Evolutionary conservation across 2,797 vertebrate species (phyloP).

Genomic region (Pangasius larnaudii): DNA sequence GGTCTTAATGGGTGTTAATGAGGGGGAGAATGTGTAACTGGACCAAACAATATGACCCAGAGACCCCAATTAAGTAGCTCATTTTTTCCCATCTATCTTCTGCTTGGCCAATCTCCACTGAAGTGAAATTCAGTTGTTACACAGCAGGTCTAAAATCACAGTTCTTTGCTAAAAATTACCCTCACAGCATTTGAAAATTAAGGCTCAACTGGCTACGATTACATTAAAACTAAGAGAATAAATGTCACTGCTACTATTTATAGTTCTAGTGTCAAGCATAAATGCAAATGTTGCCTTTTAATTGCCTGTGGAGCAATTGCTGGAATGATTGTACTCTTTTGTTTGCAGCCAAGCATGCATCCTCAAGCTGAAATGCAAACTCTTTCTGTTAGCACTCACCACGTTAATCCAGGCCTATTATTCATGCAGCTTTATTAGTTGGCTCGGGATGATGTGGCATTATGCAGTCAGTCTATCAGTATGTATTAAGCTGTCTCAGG

Average conservation of each 20-base stretch:
- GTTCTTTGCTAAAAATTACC: neutral
- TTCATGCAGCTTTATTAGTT: slow-evolving; percentile 56
- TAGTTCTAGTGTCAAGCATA: neutral
- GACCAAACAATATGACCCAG: slow-evolving; percentile 74
- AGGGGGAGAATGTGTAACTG: slow-evolving; percentile 75
- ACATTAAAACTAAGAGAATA: neutral
- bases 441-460: slow-evolving; percentile 52
- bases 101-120: slow-evolving; percentile 61
- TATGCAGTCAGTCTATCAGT: slow-evolving; percentile 77
- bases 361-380: slow-evolving; percentile 48
- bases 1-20: slow-evolving; percentile 81
- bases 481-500: slow-evolving; percentile 82
- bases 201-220: slow-evolving; percentile 6
- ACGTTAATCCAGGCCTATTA: slow-evolving; percentile 52
- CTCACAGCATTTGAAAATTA: slow-evolving; percentile 4
- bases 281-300: neutral
- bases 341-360: slow-evolving; percentile 28
- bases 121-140: slow-evolving; percentile 37
- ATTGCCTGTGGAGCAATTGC: neutral
- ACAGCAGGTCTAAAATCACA: slow-evolving; percentile 17
- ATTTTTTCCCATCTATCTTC: slow-evolving; percentile 71
- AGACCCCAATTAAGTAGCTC: slow-evolving; percentile 83
- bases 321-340: slow-evolving; percentile 26
- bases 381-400: slow-evolving; percentile 30
- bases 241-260: slow-evolving; percentile 9